phyloP scores from a whole-genome alignment of 2,888 invertebrate species.

The Spicauda simplicius region DNA sequence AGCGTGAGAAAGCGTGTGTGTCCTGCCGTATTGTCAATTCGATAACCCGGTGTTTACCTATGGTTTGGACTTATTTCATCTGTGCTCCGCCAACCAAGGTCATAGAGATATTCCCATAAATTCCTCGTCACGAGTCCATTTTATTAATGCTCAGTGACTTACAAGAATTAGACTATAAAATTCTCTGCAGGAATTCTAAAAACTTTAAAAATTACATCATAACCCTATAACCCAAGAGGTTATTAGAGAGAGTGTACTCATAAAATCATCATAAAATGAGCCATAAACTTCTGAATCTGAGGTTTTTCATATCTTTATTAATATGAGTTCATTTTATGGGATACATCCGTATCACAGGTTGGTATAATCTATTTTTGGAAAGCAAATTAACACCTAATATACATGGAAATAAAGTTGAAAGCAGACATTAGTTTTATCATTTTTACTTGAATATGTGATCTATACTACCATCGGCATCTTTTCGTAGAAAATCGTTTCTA shows the following conservation, averaged over 20 bases:
- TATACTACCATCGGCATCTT: not conserved
- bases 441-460: not conserved
- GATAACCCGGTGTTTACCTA: too few relatives aligned
- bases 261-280: conserved; percentile 22
- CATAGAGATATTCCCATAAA: too few relatives aligned
- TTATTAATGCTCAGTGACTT: not conserved
- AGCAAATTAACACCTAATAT: not conserved
- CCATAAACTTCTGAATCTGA: conserved; percentile 4
- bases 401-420: not conserved
- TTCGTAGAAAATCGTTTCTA: not conserved
- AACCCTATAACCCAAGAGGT: not conserved
- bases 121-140: too few relatives aligned
- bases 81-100: too few relatives aligned
- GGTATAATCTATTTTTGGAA: not conserved
- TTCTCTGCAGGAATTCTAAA: not conserved
- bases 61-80: too few relatives aligned
- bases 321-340: conserved; percentile 1
- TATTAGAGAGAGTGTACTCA: not conserved
- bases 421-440: not conserved
- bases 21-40: too few relatives aligned
- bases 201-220: not conserved
- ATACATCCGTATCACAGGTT: not conserved
- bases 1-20: too few relatives aligned
- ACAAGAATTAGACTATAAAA: not conserved
- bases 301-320: conserved; percentile 8